These are phyloP conservation scores for Drosophila antonietae DNA, from an alignment of 2,888 invertebrate species.

Conservation along the genomic window DNA sequence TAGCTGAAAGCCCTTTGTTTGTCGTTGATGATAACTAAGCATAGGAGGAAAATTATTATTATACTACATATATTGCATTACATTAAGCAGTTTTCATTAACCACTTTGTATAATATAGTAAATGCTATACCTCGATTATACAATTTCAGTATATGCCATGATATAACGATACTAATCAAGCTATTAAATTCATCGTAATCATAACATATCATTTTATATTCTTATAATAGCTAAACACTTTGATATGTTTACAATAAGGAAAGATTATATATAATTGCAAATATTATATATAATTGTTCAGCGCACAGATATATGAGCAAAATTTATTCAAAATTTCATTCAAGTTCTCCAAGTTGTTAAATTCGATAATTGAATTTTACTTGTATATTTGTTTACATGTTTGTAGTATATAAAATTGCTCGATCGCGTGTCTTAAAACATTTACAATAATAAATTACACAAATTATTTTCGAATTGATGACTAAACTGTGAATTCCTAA, in stretches of 20 bases:
- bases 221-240: background rate
- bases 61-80: too few relatives aligned
- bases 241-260: background rate
- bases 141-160: background rate
- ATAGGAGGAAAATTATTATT: too few relatives aligned
- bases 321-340: background rate
- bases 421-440: slow-evolving; percentile 7
- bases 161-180: background rate
- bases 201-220: background rate
- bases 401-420: background rate
- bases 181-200: background rate
- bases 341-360: background rate
- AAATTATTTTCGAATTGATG: slow-evolving; percentile 15
- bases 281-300: background rate
- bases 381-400: background rate
- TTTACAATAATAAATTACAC: background rate
- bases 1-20: background rate
- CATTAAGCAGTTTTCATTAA: background rate
- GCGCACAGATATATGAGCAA: background rate
- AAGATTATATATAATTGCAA: background rate
- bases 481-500: background rate
- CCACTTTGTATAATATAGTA: background rate
- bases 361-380: background rate
- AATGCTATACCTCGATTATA: background rate
- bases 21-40: background rate